Percentiles rank a stretch among this genome's conserved stretches.
Evolutionary conservation across 1,140 invertebrate species (phyloP).

Genomic region (Halyomorpha halys): DNA sequence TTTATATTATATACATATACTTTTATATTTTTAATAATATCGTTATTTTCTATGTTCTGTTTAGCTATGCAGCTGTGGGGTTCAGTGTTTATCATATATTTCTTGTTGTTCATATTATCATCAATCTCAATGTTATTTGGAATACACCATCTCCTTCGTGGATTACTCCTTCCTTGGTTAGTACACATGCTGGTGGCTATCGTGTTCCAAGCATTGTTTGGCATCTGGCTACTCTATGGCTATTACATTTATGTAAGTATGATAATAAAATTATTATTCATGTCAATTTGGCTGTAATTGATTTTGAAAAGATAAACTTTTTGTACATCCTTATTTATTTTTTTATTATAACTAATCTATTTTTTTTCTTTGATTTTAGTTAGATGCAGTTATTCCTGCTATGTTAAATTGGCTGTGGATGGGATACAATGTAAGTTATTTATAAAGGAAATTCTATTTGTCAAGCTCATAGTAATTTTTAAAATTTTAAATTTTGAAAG

Average conservation of each 20-base stretch:
- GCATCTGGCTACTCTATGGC: constrained; percentile 69
- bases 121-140: constrained; percentile 53
- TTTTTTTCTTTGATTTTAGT: constrained; percentile 44
- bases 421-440: constrained; percentile 65
- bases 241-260: constrained; percentile 81
- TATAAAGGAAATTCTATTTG: background rate
- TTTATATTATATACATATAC: no score
- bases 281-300: no score
- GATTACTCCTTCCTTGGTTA: constrained; percentile 73
- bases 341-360: no score
- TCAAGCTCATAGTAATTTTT: no score
- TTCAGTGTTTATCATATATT: constrained; percentile 57
- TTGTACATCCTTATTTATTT: no score
- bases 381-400: constrained; percentile 63
- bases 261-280: no score
- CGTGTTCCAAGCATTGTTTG: constrained; percentile 65
- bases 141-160: constrained; percentile 54
- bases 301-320: no score
- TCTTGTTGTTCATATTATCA: constrained; percentile 52
- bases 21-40: background rate
- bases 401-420: constrained; percentile 68
- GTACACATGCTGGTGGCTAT: constrained; percentile 55
- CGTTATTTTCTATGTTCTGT: constrained; percentile 27
- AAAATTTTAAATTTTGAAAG: no score
- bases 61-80: constrained; percentile 66